Conservation (phyloP, 1,140 invertebrate genomes). For the Drosophila arizonae region DNA sequence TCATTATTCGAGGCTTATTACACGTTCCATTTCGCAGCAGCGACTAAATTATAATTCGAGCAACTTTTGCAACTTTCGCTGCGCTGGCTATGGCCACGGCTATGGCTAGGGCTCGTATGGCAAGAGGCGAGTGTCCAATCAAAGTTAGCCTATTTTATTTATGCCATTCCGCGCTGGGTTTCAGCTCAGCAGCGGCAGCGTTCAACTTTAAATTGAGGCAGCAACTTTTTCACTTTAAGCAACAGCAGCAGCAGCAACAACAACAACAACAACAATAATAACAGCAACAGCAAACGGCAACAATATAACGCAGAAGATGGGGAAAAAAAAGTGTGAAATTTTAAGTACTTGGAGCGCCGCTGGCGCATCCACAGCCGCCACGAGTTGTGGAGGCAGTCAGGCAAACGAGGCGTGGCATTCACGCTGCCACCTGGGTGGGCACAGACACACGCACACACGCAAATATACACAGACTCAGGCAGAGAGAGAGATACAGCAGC, state of each 20-base stretch:
- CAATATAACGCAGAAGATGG: conserved; percentile 2
- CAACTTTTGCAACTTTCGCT: conserved; percentile 6
- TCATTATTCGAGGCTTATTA: conserved; percentile 32
- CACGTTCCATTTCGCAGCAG: conserved; percentile 36
- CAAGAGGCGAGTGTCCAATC: conserved; percentile 20
- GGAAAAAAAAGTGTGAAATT: conserved; percentile 72
- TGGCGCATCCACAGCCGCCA: conserved; percentile 44
- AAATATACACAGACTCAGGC: too few relatives aligned
- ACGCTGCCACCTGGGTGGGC: conserved; percentile 11
- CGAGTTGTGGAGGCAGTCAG: not conserved
- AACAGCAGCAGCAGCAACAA: conserved; percentile 37
- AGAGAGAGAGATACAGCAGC: not conserved
- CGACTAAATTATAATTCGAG: conserved; percentile 24
- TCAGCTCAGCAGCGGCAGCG: conserved; percentile 8
- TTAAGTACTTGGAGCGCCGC: conserved; percentile 74
- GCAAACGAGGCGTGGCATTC: conserved; percentile 5
- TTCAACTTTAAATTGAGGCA: conserved; percentile 68
- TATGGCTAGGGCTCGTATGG: not conserved
- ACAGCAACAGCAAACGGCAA: conserved; percentile 12
- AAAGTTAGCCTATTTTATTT: conserved; percentile 48
- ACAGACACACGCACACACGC: conserved; percentile 2
- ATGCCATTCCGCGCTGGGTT: conserved; percentile 4
- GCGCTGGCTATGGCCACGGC: not conserved
- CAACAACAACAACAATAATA: conserved; percentile 7
- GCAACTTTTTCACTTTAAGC: conserved; percentile 74